These are phyloP conservation scores for Noctilio leporinus DNA, from an alignment of 2,113 vertebrate genomes.

Conservation along the genomic window DNA sequence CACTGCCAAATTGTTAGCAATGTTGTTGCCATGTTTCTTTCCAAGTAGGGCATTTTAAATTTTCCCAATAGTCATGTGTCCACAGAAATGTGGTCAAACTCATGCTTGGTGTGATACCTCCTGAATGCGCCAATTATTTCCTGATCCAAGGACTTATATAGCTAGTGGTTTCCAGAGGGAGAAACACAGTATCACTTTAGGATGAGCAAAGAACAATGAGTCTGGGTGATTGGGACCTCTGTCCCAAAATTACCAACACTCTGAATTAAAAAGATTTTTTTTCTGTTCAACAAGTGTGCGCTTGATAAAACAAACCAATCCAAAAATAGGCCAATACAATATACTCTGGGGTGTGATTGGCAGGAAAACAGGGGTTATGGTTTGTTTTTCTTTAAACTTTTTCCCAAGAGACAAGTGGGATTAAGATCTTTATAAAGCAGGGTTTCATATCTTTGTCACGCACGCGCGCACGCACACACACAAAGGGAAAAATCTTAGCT, in stretches of 20 bases:
- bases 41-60: background rate
- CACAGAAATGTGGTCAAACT: conserved; percentile 6
- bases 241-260: background rate
- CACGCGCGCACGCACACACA: background rate
- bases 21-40: background rate
- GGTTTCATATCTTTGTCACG: background rate
- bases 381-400: background rate
- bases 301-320: background rate
- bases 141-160: background rate
- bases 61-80: no score
- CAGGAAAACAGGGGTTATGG: background rate
- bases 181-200: background rate
- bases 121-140: background rate
- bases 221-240: background rate
- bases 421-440: background rate
- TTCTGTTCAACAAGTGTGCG: background rate
- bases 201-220: background rate
- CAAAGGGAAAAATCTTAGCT: background rate
- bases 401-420: background rate
- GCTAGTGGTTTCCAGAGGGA: background rate
- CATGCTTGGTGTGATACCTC: background rate
- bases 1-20: background rate
- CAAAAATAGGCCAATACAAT: background rate
- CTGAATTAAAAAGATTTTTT: background rate
- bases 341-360: background rate